These are phyloP conservation scores for Ceryle rudis DNA, from an alignment of 2,797 vertebrate species.

Conservation along the genomic window DNA sequence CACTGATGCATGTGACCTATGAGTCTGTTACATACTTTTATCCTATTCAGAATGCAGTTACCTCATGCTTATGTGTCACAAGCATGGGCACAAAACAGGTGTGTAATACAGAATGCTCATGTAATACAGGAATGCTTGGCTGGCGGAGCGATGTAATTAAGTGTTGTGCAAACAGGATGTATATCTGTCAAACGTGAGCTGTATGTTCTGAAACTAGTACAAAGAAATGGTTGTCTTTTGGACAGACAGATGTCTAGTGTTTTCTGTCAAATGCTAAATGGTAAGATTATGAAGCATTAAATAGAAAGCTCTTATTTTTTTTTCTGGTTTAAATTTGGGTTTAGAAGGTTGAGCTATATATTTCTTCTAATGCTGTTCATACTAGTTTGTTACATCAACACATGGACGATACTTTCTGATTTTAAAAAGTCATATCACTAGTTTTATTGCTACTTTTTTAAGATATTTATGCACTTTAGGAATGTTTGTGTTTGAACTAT, in stretches of 20 bases:
- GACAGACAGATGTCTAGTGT: fast-evolving
- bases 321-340: background rate
- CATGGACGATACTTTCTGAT: background rate
- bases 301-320: background rate
- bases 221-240: background rate
- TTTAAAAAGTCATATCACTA: background rate
- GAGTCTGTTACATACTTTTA: background rate
- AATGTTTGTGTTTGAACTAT: background rate
- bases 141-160: background rate
- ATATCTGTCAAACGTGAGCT: background rate
- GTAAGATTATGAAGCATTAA: background rate
- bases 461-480: background rate
- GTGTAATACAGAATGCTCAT: background rate
- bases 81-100: background rate
- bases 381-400: background rate
- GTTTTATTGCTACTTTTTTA: background rate
- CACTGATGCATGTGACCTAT: background rate
- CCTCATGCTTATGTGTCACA: background rate
- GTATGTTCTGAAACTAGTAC: background rate
- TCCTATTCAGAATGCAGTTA: background rate
- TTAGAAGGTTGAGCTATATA: background rate
- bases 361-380: background rate
- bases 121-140: background rate
- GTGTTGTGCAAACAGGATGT: background rate
- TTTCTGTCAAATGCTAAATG: background rate